Base-by-base conservation (phyloP, 35 echinoderm and acorn worm species). In the Diadema setosum region DNA sequence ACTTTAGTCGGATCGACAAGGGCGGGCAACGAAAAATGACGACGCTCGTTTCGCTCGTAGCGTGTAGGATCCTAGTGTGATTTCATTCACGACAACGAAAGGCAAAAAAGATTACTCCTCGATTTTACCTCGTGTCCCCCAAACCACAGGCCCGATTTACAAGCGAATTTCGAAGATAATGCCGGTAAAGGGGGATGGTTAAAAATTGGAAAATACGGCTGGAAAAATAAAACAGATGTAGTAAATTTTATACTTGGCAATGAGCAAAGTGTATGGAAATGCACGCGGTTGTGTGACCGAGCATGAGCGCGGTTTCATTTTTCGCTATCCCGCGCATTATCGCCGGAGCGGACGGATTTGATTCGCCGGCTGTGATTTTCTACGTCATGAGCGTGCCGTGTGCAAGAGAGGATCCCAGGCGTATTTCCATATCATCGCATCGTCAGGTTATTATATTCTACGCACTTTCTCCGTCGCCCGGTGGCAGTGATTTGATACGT, bases 181-280 rank as follows among this genome's bases (percentile, higher is more conserved):
- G 73, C 37, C 73, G 36, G 29, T 78, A 78, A 78, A 78, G 44
- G 73, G 73, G 73, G 63, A 67, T 78, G 73, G 73, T 41, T 78
- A 78, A 73, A 73, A 30, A 33, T 73, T 34, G 40, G 73, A 36
- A 78, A 78, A 41, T 78, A 78, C 40, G 73, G 73, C 34, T 67
- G 37, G 63, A 78, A 78, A 78, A 78, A 78, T 36, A 78, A 78
- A 78, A 42, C 37, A 78, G 73, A 78, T 78, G 73, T 78, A 36
- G 37, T 35, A 78, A 35, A 36, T 78, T 78, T 33, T 78, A 78
- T 78, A 78, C 73, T 78, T 78, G 73, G 39, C 73, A 78, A 78
- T 44, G 18, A 21, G 73, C 14, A 42, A 78, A 78, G 40, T 78
- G 40, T 78, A 78, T 78, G 73, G 73, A 78, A 78, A 78, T 78